phyloP scores from a whole-genome alignment of 2,888 invertebrate genomes.

The Eilema caniola region DNA sequence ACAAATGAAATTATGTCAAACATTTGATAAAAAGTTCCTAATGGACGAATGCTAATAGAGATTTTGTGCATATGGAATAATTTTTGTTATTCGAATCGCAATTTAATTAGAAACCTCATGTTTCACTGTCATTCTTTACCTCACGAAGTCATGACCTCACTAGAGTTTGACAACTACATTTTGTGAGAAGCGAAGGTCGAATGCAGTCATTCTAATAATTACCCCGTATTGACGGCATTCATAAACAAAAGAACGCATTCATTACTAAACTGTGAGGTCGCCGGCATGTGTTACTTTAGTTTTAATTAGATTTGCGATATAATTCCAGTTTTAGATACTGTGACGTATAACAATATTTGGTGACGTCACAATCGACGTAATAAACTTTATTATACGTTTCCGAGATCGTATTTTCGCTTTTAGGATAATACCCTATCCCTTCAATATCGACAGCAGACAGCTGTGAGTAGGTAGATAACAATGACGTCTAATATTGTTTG shows the following conservation, averaged over 20 bases:
- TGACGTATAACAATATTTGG: constrained; percentile 9
- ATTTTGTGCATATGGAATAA: background rate
- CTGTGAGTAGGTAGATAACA: too few species aligned
- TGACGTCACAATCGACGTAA: constrained; percentile 6
- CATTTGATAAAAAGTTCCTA: too few species aligned
- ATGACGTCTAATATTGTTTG: too few species aligned
- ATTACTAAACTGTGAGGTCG: constrained; percentile 25
- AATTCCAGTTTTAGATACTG: constrained; percentile 23
- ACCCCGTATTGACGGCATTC: constrained; percentile 28
- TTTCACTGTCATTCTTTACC: constrained; percentile 25
- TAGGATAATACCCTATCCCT: too few species aligned
- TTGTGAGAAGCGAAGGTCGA: constrained; percentile 29
- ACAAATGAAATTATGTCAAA: too few species aligned
- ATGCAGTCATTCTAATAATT: constrained; percentile 26
- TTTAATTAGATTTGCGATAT: constrained; percentile 29
- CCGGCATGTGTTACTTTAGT: constrained; percentile 15
- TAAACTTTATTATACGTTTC: background rate
- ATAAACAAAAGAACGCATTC: constrained; percentile 35
- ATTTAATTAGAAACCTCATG: constrained; percentile 25
- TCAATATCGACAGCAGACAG: too few species aligned
- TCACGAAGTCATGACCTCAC: constrained; percentile 23
- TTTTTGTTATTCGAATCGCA: background rate
- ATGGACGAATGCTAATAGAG: background rate
- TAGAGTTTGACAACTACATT: constrained; percentile 20
- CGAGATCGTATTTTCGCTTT: too few species aligned